Base-by-base conservation (phyloP, 2,888 invertebrate genomes). In the Nephrotoma flavescens region DNA sequence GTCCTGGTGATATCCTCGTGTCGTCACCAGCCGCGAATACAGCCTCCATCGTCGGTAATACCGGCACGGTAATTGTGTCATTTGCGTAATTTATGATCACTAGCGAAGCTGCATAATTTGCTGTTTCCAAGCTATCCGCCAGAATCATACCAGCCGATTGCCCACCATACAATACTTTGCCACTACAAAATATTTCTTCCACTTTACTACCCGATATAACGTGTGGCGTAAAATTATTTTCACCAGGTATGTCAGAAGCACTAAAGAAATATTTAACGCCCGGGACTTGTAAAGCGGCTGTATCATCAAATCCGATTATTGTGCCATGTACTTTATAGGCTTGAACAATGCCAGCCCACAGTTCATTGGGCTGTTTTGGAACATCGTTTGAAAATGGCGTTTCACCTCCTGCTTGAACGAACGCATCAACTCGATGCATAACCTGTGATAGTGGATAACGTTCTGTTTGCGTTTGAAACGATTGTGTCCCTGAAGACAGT, bases 401-500 rank as follows among this genome's bases (percentile, higher is more conserved):
- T 86, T 89, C 90, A 91, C 93, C 93, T 87, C 93, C 91, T 86
- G 92, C 91, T 90, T 94, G 95, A 41, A 92, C 90, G 7, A 92
- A 88, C 0, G 94, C 93, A 89, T 94, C 95, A 4, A 94, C 87
- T 90, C 95, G 95, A 0, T 93, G 92, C 19, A 95, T 89, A 0
- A 95, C 94, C 89, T 95, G 90, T 87, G 93, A 94, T 41, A 95
- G 88, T 0, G 95, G 95, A 93, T 94, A 95, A 86, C 93, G 96
- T 4, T 96, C 88, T 83, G 96, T 93, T n/a, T 94, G 92, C 0
- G 95, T 95, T 86, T 95, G 95, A 89, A 93, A 97, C 52, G 92
- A 92, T 90, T 96, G 96, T 5, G 92, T 92, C 0, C 95, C 96
- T 19, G 93, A 93, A 0, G 96, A 96, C 1, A 94, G 90, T 0